Evolutionary conservation across 2,113 vertebrate species (phyloP).

Genomic region (Perognathus longimembris): DNA sequence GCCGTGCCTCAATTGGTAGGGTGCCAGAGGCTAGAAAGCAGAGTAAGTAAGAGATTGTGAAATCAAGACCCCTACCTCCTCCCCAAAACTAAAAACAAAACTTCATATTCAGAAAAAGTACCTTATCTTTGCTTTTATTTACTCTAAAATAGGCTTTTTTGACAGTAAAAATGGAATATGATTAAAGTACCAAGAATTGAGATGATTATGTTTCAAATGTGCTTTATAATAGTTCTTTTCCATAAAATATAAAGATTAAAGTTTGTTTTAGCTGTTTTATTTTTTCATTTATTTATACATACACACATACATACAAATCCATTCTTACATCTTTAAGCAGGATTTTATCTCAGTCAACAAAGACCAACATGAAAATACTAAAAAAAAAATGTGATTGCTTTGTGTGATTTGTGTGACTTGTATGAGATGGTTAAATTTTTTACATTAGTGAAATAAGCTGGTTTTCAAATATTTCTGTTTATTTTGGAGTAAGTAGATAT

Average conservation of each 20-base stretch:
- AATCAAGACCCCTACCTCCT: no score
- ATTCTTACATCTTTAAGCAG: neutral
- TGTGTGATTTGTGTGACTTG: neutral
- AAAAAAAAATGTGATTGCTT: constrained; percentile 45
- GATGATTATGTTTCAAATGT: constrained; percentile 34
- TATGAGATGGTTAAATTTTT: neutral
- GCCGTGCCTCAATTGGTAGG: no score
- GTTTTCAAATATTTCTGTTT: neutral
- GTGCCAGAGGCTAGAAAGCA: no score
- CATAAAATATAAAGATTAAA: constrained; percentile 3
- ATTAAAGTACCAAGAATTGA: neutral
- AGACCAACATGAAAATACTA: constrained; percentile 17
- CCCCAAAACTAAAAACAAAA: no score
- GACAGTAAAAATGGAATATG: neutral
- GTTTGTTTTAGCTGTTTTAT: constrained; percentile 2
- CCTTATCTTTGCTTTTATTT: constrained; percentile 6
- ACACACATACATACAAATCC: neutral
- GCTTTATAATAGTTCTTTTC: neutral
- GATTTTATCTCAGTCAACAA: neutral
- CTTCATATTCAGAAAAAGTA: neutral
- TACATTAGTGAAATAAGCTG: neutral
- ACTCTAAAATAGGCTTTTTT: neutral
- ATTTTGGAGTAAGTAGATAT: neutral
- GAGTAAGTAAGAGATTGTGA: no score
- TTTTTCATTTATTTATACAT: no score